A percentile compares a stretch with the other conserved stretches of the same genome.
Evolutionary conservation across 2,113 vertebrate genomes (phyloP).

Genomic region (Nanger granti): DNA sequence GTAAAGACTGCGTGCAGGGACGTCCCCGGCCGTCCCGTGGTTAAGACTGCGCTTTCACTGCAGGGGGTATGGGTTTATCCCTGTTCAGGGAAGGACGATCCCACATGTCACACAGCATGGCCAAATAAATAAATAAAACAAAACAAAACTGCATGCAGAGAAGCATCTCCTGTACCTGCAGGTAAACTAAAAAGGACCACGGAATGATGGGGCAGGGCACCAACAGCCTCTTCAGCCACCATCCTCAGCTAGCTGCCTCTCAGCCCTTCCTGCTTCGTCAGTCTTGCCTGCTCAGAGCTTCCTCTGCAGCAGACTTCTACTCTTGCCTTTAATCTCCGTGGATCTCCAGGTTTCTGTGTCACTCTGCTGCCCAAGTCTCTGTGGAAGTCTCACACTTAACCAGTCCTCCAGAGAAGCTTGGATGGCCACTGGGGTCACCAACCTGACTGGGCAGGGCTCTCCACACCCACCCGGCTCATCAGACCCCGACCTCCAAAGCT

Average conservation of each 20-base stretch:
- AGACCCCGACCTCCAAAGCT: neutral
- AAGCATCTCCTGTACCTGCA: neutral
- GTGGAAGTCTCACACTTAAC: no score
- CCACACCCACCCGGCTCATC: neutral
- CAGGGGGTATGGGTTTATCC: neutral
- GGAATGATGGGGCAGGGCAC: rapidly evolving
- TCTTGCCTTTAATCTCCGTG: neutral
- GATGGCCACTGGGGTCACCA: neutral
- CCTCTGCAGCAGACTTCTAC: neutral
- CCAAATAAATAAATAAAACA: neutral
- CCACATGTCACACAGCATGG: neutral
- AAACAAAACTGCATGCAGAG: neutral
- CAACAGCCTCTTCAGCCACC: neutral
- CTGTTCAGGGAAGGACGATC: neutral
- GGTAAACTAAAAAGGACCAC: neutral
- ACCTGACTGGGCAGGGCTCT: neutral
- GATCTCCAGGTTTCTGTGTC: neutral
- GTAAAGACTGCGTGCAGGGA: neutral
- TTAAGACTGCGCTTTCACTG: neutral
- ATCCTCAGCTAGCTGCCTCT: rapidly evolving
- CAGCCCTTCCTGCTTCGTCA: rapidly evolving
- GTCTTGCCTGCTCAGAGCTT: neutral
- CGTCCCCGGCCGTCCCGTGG: neutral
- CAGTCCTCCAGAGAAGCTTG: neutral
- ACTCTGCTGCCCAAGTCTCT: neutral